A percentile compares a stretch with the other conserved stretches of the same genome.
These are phyloP conservation scores for Lathronympha strigana DNA, from an alignment of 2,888 invertebrate species.

Conservation along the genomic window DNA sequence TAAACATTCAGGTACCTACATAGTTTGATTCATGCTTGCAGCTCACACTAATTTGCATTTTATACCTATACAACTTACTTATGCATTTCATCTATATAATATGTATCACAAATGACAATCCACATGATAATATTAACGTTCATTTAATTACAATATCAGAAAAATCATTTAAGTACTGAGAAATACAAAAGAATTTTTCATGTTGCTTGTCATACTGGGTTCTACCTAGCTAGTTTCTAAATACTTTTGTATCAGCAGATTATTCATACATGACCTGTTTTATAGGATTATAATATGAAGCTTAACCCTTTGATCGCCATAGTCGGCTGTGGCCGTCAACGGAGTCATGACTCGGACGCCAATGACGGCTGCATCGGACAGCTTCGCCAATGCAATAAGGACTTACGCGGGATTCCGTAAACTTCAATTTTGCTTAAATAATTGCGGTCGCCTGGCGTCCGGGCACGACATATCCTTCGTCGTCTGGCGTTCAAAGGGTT, in stretches of 20 bases:
- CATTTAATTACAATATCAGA: too few relatives aligned
- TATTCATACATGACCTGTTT: slow-evolving; percentile 12
- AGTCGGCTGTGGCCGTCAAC: too few relatives aligned
- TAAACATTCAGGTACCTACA: neutral
- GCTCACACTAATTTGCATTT: slow-evolving; percentile 28
- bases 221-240: neutral
- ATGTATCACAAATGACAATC: slow-evolving; percentile 5
- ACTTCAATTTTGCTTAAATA: too few relatives aligned
- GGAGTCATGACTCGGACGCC: too few relatives aligned
- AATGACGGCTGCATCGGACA: too few relatives aligned
- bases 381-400: too few relatives aligned
- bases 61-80: slow-evolving; percentile 11
- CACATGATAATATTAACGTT: neutral
- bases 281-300: neutral
- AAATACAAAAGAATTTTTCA: neutral
- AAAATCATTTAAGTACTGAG: too few relatives aligned
- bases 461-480: too few relatives aligned
- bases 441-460: too few relatives aligned
- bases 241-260: neutral
- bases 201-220: neutral
- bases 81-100: slow-evolving; percentile 25
- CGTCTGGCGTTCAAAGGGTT: too few relatives aligned
- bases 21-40: slow-evolving; percentile 30
- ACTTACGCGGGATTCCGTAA: too few relatives aligned
- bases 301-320: too few relatives aligned